Evolutionary conservation across 2,888 invertebrate species (phyloP).

Genomic region (Parnassius apollo): DNA sequence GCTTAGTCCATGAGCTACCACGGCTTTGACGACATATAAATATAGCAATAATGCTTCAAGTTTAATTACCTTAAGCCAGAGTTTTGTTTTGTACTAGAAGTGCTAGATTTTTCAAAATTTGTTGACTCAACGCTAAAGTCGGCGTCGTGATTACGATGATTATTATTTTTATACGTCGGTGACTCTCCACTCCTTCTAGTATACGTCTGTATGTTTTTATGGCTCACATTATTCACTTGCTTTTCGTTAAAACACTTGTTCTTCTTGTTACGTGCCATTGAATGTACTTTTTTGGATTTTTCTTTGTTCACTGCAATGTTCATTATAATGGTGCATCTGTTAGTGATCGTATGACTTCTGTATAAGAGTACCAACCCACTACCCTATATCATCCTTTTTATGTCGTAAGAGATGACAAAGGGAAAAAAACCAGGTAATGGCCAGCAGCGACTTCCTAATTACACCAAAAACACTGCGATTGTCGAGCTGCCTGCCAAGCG

Average conservation of each 20-base stretch:
- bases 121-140: not conserved
- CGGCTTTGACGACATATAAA: no score
- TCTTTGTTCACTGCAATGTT: constrained; percentile 8
- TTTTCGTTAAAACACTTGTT: constrained; percentile 3
- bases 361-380: no score
- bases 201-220: constrained; percentile 9
- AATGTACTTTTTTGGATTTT: constrained; percentile 19
- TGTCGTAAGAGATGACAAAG: no score
- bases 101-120: not conserved
- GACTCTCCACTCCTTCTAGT: not conserved
- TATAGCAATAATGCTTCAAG: no score
- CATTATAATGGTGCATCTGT: no score
- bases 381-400: no score
- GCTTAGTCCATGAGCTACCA: no score
- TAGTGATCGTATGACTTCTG: no score
- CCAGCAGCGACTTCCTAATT: no score
- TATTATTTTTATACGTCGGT: not conserved
- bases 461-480: no score
- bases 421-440: no score
- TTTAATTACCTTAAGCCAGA: constrained; percentile 1
- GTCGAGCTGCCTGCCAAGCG: no score
- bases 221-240: not conserved
- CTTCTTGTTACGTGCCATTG: constrained; percentile 29
- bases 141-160: not conserved
- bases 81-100: not conserved